phyloP scores from a whole-genome alignment of 1,140 invertebrate species.

The Dendrolimus kikuchii region DNA sequence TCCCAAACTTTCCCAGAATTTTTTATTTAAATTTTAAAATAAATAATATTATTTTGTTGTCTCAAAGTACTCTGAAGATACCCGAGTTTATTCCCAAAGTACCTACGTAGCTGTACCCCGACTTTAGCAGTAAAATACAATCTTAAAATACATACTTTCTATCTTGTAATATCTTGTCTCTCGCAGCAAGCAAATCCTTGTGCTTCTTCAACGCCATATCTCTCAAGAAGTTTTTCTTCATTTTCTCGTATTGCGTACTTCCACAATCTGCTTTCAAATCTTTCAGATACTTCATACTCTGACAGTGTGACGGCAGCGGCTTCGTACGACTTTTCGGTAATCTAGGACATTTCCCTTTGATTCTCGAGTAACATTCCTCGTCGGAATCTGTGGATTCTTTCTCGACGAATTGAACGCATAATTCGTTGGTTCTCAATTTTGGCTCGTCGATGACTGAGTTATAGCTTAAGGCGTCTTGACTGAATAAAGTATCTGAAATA shows the following conservation, averaged over 20 bases:
- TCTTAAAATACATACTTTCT: slow-evolving; percentile 44
- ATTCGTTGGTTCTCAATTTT: slow-evolving; percentile 27
- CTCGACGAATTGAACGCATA: slow-evolving; percentile 44
- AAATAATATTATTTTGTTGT: background rate
- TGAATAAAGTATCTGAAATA: slow-evolving; percentile 2
- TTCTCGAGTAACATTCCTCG: slow-evolving; percentile 39
- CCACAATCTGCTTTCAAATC: slow-evolving; percentile 23
- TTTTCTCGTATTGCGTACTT: slow-evolving; percentile 34
- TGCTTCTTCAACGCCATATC: slow-evolving; percentile 53
- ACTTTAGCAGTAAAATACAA: background rate
- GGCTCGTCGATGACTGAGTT: slow-evolving; percentile 44
- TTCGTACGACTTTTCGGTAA: slow-evolving; percentile 43
- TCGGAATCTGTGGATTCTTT: slow-evolving; percentile 33
- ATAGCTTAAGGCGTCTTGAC: slow-evolving; percentile 33
- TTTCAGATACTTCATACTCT: slow-evolving; percentile 58
- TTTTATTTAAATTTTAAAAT: too few relatives aligned
- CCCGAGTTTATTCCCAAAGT: too few relatives aligned
- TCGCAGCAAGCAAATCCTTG: slow-evolving; percentile 45
- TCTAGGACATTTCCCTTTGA: slow-evolving; percentile 53
- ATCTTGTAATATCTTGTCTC: slow-evolving; percentile 60
- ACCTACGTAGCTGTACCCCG: too few relatives aligned
- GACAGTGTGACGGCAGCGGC: slow-evolving; percentile 30
- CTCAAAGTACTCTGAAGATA: background rate
- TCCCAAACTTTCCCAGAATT: too few relatives aligned
- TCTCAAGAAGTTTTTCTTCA: slow-evolving; percentile 41